A percentile compares a stretch with the other conserved stretches of the same genome.
These are phyloP conservation scores for Ardeotis arabs DNA, from an alignment of 2,113 vertebrate genomes.

Conservation along the genomic window DNA sequence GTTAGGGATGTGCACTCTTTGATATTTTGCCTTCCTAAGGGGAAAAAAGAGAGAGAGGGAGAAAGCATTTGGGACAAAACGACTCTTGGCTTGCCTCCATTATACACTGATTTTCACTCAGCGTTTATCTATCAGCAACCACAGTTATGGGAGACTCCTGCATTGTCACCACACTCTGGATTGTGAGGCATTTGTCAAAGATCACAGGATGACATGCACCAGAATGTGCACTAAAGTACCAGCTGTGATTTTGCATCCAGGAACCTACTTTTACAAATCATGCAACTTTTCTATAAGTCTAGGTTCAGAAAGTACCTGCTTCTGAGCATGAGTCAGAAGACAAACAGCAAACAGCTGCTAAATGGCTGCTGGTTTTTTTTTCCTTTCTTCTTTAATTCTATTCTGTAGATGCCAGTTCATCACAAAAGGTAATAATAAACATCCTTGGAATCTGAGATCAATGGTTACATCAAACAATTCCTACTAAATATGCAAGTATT, in stretches of 20 bases:
- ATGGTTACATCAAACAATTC: not conserved
- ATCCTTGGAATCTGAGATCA: not conserved
- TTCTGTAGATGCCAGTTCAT: not conserved
- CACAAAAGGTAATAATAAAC: not conserved
- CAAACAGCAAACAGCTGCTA: not conserved
- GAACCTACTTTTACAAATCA: not conserved
- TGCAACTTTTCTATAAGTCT: fast-evolving
- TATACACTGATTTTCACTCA: not conserved
- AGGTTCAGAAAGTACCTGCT: not conserved
- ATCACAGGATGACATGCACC: not conserved
- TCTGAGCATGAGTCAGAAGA: not conserved
- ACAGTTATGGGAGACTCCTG: not conserved
- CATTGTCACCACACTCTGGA: not conserved
- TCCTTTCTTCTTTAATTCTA: not conserved
- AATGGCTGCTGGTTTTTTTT: not conserved
- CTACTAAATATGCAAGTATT: not conserved
- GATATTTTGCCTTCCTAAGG: not conserved
- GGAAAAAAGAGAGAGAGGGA: not conserved
- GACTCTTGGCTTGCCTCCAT: not conserved
- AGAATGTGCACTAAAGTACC: not conserved
- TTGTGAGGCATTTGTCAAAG: not conserved
- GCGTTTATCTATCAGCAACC: not conserved
- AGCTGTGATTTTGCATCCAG: not conserved
- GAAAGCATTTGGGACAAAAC: not conserved
- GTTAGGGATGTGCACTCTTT: not conserved